These are phyloP conservation scores for Enteromius fasciolatus DNA, from an alignment of 2,797 vertebrate species.

Conservation along the genomic window DNA sequence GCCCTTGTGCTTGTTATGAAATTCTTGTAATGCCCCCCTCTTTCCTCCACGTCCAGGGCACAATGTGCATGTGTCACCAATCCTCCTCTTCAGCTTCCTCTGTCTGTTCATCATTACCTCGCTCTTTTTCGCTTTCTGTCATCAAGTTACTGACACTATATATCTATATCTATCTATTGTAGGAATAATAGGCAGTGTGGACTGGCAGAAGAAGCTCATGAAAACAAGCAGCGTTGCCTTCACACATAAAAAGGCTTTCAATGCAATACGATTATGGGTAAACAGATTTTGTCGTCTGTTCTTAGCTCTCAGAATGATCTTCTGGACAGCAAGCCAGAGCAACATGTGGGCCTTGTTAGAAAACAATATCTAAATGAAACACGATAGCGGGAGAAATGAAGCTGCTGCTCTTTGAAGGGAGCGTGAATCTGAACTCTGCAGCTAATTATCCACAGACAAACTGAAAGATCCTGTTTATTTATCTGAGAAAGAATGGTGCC, in stretches of 20 bases:
- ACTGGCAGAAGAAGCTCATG: background rate
- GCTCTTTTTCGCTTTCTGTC: background rate
- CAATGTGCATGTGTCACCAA: slow-evolving; percentile 47
- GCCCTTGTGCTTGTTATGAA: slow-evolving; percentile 64
- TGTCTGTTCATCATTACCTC: slow-evolving; percentile 54
- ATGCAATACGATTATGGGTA: slow-evolving; percentile 1
- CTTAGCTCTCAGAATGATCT: slow-evolving; percentile 39
- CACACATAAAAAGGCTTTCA: background rate
- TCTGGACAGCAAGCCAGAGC: slow-evolving; percentile 48
- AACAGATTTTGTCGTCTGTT: slow-evolving; percentile 27
- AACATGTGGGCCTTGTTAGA: slow-evolving; percentile 76
- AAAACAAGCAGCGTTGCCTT: background rate
- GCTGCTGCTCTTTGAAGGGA: slow-evolving; percentile 73
- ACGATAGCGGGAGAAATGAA: slow-evolving; percentile 69
- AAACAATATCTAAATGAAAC: slow-evolving; percentile 69
- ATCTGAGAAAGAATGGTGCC: slow-evolving; percentile 49
- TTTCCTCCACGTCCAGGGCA: slow-evolving; percentile 5
- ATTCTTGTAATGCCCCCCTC: slow-evolving; percentile 57
- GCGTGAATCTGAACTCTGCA: slow-evolving; percentile 69
- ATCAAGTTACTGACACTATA: background rate
- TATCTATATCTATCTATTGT: background rate
- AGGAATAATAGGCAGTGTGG: background rate
- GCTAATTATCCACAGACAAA: slow-evolving; percentile 77
- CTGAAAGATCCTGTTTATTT: slow-evolving; percentile 69
- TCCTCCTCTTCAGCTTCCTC: slow-evolving; percentile 34